Conservation (phyloP, 2,888 invertebrate genomes). For the Calameuta filiformis region DNA sequence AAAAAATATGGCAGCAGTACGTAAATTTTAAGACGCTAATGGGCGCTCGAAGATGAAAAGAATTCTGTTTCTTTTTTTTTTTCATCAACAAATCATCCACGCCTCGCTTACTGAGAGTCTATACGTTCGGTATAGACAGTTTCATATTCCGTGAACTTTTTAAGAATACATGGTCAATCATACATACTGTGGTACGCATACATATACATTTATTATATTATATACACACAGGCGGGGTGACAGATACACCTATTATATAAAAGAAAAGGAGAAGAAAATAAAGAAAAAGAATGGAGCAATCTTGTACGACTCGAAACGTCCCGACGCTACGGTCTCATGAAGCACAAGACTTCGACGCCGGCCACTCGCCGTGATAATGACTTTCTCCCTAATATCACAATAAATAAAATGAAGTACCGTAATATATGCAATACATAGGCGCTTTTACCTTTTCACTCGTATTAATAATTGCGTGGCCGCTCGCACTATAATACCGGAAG, state of each 20-base stretch:
- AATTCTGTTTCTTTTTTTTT: conserved; percentile 2
- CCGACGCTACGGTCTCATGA: neutral
- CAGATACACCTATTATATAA: neutral
- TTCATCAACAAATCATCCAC: conserved; percentile 8
- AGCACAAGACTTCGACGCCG: neutral
- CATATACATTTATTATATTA: conserved; percentile 1
- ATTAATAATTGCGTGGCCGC: neutral
- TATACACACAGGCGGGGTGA: neutral
- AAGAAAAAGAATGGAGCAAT: neutral
- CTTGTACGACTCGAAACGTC: neutral
- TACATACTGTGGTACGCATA: neutral
- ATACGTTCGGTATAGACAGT: neutral
- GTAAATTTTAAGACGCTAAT: conserved; percentile 19
- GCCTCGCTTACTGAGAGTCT: neutral
- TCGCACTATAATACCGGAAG: neutral
- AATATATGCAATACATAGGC: neutral
- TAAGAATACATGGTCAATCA: neutral
- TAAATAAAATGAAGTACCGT: conserved; percentile 28
- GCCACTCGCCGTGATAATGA: conserved; percentile 9
- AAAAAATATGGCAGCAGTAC: conserved; percentile 36
- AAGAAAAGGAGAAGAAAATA: neutral
- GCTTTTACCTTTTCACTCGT: neutral
- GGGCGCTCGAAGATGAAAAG: neutral
- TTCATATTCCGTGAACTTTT: neutral
- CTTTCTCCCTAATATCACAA: conserved; percentile 40